Percentiles rank a stretch among this genome's conserved stretches.
Conservation (phyloP, 2,797 vertebrate species). For the Rallus crepitans region DNA sequence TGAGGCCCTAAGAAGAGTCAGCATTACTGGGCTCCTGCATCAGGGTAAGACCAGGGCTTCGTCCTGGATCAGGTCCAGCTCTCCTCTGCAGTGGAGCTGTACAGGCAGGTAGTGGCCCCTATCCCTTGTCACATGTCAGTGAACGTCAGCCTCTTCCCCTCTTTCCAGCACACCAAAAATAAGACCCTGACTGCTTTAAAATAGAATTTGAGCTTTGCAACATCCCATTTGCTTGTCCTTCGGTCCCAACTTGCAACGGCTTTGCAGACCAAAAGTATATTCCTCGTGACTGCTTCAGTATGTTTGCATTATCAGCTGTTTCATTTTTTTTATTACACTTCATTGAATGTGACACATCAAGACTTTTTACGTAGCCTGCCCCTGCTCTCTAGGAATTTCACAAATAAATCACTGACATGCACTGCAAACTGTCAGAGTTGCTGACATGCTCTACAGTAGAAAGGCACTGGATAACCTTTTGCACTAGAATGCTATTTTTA, state of each 20-base stretch:
- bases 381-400: conserved; percentile 49
- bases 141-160: background rate
- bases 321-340: background rate
- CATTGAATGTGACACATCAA: background rate
- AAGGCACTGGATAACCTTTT: conserved; percentile 34
- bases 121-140: background rate
- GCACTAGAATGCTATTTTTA: conserved; percentile 13
- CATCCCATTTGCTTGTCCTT: background rate
- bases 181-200: background rate
- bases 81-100: background rate
- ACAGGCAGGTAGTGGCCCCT: background rate
- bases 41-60: background rate
- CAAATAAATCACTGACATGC: conserved; percentile 6
- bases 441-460: background rate
- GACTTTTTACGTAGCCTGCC: background rate
- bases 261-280: background rate
- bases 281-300: background rate
- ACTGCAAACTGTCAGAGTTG: conserved; percentile 3
- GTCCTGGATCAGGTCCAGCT: background rate
- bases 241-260: background rate
- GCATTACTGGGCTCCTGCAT: background rate
- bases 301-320: background rate
- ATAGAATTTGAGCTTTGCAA: background rate
- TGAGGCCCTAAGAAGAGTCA: background rate
- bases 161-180: too few species aligned